phyloP scores from a whole-genome alignment of 2,113 vertebrate species.

The Campylomormyrus tamandua region DNA sequence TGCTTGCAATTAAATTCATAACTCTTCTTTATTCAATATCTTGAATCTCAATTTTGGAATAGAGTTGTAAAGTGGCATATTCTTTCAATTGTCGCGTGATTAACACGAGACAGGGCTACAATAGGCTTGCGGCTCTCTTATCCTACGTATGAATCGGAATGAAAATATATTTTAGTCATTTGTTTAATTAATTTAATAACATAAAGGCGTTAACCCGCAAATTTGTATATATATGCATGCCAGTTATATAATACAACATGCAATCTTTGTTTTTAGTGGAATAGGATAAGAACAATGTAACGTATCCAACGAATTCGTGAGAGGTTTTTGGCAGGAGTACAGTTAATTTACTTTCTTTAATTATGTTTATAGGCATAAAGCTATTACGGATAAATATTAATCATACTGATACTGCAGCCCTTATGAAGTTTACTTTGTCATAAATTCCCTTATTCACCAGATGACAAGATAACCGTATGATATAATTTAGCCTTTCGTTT shows the following conservation, averaged over 20 bases:
- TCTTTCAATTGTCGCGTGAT: not conserved
- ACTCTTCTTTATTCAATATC: not conserved
- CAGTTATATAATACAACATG: not conserved
- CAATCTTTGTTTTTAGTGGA: not conserved
- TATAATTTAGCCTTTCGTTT: not conserved
- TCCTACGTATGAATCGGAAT: not conserved
- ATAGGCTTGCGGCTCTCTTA: not conserved
- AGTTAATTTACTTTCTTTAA: not conserved
- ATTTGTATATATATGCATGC: not conserved
- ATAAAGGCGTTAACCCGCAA: not conserved
- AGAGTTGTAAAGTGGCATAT: not conserved
- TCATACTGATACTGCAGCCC: not conserved
- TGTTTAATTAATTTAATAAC: not conserved
- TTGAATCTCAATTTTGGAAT: not conserved
- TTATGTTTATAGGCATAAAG: not conserved
- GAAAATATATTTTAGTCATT: not conserved
- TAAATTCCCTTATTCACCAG: not conserved
- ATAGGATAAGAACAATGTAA: not conserved
- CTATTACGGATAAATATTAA: not conserved
- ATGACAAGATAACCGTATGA: not conserved
- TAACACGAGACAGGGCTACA: not conserved
- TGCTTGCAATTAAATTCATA: not conserved
- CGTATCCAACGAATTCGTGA: not conserved
- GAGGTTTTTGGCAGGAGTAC: not conserved
- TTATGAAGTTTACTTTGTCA: not conserved